phyloP scores from a whole-genome alignment of 2,113 vertebrate species.

The Equus quagga region DNA sequence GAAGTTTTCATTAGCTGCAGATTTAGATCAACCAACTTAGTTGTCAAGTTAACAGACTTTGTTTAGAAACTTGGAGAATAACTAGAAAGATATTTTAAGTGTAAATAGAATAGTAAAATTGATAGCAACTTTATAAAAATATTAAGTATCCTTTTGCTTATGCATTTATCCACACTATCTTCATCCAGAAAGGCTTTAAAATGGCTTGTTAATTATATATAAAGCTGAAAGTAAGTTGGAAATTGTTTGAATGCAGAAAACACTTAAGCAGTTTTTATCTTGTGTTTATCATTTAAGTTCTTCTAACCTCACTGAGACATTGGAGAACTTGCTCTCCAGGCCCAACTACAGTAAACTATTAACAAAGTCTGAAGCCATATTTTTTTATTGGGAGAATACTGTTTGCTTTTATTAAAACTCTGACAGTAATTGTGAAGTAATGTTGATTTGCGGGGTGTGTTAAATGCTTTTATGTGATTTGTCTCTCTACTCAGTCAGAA shows the following conservation, averaged over 20 bases:
- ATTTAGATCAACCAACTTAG: neutral
- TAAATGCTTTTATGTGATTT: neutral
- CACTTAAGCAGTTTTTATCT: neutral
- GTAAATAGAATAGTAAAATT: conserved; percentile 5
- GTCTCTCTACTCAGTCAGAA: neutral
- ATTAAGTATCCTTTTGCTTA: neutral
- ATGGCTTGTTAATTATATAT: neutral
- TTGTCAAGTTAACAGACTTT: neutral
- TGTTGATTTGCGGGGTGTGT: neutral
- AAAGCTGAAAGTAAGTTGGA: neutral
- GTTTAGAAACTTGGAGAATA: neutral
- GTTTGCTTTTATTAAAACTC: neutral
- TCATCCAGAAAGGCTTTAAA: neutral
- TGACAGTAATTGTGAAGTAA: conserved; percentile 38
- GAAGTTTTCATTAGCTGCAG: neutral
- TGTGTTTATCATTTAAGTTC: neutral
- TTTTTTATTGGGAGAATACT: neutral
- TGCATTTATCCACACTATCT: neutral
- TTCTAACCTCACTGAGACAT: neutral
- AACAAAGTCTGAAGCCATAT: neutral
- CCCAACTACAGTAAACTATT: neutral
- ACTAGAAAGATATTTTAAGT: conserved; percentile 26
- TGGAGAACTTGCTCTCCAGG: neutral
- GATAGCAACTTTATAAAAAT: conserved; percentile 16
- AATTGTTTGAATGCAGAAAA: neutral